Conservation (phyloP, 2,888 invertebrate genomes). For the Rhamnusium bicolor region DNA sequence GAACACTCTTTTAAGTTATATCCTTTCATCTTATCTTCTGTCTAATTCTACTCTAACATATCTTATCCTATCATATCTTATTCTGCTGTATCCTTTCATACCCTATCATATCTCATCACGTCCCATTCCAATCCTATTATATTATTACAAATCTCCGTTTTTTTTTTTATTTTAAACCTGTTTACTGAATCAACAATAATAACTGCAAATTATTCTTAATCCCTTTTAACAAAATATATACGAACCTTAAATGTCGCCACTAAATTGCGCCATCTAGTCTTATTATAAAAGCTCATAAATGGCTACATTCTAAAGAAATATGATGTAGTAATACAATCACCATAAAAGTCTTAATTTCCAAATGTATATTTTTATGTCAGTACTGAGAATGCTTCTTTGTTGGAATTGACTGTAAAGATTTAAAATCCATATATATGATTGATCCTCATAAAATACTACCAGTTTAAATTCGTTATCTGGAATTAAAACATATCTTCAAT, state of each 20-base stretch:
- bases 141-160: no score
- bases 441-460: conserved; percentile 54
- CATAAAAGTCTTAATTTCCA: conserved; percentile 61
- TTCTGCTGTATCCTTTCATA: no score
- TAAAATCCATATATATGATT: conserved; percentile 56
- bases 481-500: conserved; percentile 41
- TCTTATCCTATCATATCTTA: no score
- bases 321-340: conserved; percentile 50
- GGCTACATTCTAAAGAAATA: conserved; percentile 37
- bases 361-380: conserved; percentile 56
- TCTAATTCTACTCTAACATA: no score
- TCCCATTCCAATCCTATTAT: no score
- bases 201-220: no score
- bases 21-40: no score
- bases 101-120: no score
- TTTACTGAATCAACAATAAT: no score
- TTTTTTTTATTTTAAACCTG: not conserved
- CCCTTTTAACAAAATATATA: no score
- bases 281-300: conserved; percentile 7
- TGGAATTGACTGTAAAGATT: conserved; percentile 47
- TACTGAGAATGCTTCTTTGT: conserved; percentile 50
- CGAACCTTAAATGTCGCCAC: not conserved
- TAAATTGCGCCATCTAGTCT: conserved; percentile 8
- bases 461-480: conserved; percentile 42
- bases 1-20: no score